Base-by-base conservation (phyloP, 2,797 vertebrate species). In the Vultur gryphus region DNA sequence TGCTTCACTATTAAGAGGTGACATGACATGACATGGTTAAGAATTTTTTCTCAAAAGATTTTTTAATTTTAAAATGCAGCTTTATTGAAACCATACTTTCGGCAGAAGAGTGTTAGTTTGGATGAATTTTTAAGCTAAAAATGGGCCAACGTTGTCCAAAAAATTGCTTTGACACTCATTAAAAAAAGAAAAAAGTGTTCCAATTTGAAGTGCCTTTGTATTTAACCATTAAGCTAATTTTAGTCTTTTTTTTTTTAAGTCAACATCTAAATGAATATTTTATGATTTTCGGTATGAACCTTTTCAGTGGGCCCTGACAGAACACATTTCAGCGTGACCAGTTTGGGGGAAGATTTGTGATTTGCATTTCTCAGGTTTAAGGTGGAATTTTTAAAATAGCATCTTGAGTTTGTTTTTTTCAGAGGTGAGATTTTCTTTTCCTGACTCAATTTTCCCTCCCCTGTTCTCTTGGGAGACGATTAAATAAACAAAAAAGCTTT, bases 211-310 rank as follows among this genome's bases (percentile, higher is more conserved):
- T 67, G 71, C 52, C 37, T 94, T 95, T 94, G 39, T 96, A 77
- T 85, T 92, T 89, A 94, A 93, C 87, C 18, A 87, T 85, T 80
- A 94, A 59, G 33, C 29, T 72, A 90, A 83, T 93, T 96, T 87
- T 86, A 94, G 54, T 71, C 24, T 3, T 48, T 54, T 51, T 67
- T 67, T 76, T 91, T 90, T 93, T 0, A 96, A 93, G 82, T 80
- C 52, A 93, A 87, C 64, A 43, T 83, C 39, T 87, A 89, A 94
- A 93, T 94, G 18, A 95, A 90, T 95, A 87, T 83, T 96, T 91
- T 67, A 94, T 93, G 16, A 67, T 77, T 80, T 83, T 66, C 44
- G 41, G 26, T 87, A 80, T 64, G 20, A 89, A 35, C 13, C 9
- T 83, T 95, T 92, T 71, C 54, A 71, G 49, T 78, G 65, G 72